Evolutionary conservation across 2,888 invertebrate genomes (phyloP).

Genomic region (Endotricha flammealis): DNA sequence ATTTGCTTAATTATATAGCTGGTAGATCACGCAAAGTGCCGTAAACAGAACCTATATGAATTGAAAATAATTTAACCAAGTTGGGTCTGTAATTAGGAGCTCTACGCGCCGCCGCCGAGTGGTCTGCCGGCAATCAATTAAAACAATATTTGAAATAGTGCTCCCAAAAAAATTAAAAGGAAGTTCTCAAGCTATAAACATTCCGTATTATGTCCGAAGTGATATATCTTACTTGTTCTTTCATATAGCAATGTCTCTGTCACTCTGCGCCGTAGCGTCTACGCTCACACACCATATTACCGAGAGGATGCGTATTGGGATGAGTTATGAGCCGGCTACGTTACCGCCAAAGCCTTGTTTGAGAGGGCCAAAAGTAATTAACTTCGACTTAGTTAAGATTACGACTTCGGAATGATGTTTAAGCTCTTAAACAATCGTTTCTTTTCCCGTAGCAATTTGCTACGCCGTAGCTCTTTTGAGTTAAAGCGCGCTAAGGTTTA

Average conservation of each 20-base stretch:
- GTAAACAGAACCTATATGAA: constrained; percentile 41
- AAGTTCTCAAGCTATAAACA: constrained; percentile 66
- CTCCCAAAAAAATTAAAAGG: constrained; percentile 67
- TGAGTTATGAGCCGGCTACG: constrained; percentile 61
- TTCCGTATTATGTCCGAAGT: constrained; percentile 53
- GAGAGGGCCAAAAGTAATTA: constrained; percentile 69
- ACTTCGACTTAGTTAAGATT: constrained; percentile 68
- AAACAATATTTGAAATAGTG: constrained; percentile 77
- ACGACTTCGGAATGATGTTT: constrained; percentile 44
- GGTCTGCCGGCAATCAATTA: constrained; percentile 74
- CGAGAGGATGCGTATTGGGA: constrained; percentile 52
- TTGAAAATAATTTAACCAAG: constrained; percentile 44
- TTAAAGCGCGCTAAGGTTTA: neutral
- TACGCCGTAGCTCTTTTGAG: constrained; percentile 33
- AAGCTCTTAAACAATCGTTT: constrained; percentile 26
- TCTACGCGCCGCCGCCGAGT: constrained; percentile 57
- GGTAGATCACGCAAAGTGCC: constrained; percentile 40
- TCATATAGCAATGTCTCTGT: constrained; percentile 35
- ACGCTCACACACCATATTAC: constrained; percentile 55
- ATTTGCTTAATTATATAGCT: constrained; percentile 54
- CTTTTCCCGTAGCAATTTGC: constrained; percentile 32
- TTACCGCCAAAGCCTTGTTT: constrained; percentile 75
- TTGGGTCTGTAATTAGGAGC: constrained; percentile 60
- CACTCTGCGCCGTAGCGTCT: constrained; percentile 68
- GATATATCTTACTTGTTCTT: constrained; percentile 26